phyloP scores from a whole-genome alignment of 2,797 vertebrate genomes.

The Gobio occitaniae region DNA sequence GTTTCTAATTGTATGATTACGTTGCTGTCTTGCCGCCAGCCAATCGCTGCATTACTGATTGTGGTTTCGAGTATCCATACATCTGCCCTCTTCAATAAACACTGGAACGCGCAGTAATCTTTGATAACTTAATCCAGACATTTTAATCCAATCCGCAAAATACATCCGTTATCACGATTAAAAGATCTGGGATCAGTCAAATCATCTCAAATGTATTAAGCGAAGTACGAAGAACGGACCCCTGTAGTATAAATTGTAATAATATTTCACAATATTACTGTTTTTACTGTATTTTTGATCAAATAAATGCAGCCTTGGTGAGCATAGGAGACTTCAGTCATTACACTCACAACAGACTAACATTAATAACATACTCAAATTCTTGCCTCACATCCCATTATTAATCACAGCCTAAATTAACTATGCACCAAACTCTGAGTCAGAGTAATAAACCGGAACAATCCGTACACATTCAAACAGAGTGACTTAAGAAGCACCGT shows the following conservation, averaged over 20 bases:
- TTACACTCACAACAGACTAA: not conserved
- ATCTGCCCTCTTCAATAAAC: too few species aligned
- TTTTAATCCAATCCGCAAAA: too few species aligned
- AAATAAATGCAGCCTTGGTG: not conserved
- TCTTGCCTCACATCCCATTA: constrained; percentile 9
- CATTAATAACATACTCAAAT: not conserved
- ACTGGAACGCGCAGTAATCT: too few species aligned
- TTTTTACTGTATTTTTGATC: not conserved
- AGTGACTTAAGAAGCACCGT: not conserved
- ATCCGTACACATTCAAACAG: constrained; percentile 8
- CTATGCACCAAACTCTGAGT: not conserved
- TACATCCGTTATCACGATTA: too few species aligned
- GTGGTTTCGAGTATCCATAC: too few species aligned
- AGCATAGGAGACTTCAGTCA: not conserved
- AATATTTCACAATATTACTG: not conserved
- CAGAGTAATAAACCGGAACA: not conserved
- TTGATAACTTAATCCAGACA: too few species aligned
- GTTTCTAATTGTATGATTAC: too few species aligned
- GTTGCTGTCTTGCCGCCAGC: too few species aligned
- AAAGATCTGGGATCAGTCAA: too few species aligned
- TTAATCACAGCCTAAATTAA: constrained; percentile 11
- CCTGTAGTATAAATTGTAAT: not conserved
- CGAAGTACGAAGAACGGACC: too few species aligned
- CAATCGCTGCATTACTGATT: too few species aligned
- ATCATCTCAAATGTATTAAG: too few species aligned